Evolutionary conservation across 2,888 invertebrate genomes (phyloP).

Genomic region (Trissonchulus latispiculum): DNA sequence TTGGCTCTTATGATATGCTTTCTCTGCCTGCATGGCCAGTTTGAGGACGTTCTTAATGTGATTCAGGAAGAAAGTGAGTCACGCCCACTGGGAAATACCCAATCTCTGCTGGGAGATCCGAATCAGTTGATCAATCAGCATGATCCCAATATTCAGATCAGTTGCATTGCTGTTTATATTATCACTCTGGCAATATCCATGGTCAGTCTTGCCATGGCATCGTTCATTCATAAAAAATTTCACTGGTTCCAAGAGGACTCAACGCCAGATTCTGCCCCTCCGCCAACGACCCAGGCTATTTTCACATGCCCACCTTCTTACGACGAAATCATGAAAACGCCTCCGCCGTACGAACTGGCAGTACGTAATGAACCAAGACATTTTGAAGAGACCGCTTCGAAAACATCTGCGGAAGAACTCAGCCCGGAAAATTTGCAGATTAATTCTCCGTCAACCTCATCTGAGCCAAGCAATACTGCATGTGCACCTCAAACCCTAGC

Average conservation of each 20-base stretch:
- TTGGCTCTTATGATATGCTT: neutral
- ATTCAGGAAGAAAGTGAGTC: neutral
- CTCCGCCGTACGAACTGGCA: neutral
- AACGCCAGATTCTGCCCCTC: neutral
- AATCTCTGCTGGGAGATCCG: neutral
- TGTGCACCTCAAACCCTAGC: too few species aligned
- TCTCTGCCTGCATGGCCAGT: neutral
- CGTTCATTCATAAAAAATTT: neutral
- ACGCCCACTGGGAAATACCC: neutral
- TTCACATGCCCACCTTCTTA: neutral
- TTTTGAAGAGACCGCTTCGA: too few species aligned
- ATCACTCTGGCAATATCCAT: neutral
- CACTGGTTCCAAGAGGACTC: neutral
- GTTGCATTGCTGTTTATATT: neutral
- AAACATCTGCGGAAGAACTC: too few species aligned
- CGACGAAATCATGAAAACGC: neutral
- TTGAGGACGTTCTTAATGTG: too few species aligned
- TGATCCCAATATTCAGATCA: neutral
- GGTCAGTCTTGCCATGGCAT: neutral
- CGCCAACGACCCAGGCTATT: neutral
- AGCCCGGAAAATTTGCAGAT: too few species aligned
- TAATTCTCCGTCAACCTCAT: too few species aligned
- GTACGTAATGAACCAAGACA: too few species aligned
- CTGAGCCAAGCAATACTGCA: too few species aligned
- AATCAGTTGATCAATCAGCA: too few species aligned